Evolutionary conservation across 2,888 invertebrate genomes (phyloP), one percentile per base, ranked within the genome.

Genomic region (Ochropacha duplaris): DNA sequence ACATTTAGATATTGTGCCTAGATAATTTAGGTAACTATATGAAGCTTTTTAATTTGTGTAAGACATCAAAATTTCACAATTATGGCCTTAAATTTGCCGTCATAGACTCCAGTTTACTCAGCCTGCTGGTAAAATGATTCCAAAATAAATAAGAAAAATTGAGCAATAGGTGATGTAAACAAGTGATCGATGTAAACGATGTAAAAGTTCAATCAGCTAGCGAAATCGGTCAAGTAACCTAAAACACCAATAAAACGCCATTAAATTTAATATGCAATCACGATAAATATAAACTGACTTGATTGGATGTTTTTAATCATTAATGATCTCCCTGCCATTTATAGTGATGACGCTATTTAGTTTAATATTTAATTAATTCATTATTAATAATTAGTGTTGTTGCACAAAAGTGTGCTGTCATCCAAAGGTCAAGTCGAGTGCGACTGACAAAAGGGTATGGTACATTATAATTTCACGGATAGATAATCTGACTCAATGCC

Each of bases 381-480:
- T 49, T 49, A 44, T 22, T 16, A 26, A 50, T 55, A 50, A 55
- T 55, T 55, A 55, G 36, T 44, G 19, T 8, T 16, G 44, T 44
- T 19, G 39, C 6, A 39, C 16, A 19, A 16, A 19, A 19, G 16
- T 6, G 28, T 16, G 44, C 19, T 9, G 44, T 44, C 9, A 44
- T 16, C 5, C 14, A 44, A 19, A 36, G n/a, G 14, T 34, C 50
- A 14, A 22, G 22, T 50, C 12, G 22, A 44, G 44, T 16, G 16
- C 19, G 19, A 22, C 49, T 34, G 22, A 50, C n/a, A 52, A 64
- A 72, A 73, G 69, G 66, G 65, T 61, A 70, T 4, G 65, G 66
- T 64, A 71, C 65, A 68, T 58, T 59, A 61, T 54, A 58, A 57
- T 58, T 62, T 61, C 60, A 57, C 56, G 59, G 59, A 56, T 58